Conservation (phyloP, 2,113 vertebrate species). For the Pseudorasbora parva region DNA sequence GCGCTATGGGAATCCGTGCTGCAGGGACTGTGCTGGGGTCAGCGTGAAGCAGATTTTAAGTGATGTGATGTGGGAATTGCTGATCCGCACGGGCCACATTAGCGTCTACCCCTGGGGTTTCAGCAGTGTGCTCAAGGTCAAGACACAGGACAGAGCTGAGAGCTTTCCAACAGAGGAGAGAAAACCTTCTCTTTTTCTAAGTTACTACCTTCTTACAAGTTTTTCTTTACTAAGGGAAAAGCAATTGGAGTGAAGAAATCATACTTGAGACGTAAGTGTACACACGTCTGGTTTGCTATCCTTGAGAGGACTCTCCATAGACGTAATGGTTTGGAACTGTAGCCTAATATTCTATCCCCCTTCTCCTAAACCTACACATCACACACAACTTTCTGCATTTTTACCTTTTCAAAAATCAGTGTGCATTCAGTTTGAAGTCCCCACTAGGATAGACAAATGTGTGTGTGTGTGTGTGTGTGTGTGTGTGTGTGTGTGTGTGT, state of each 20-base stretch:
- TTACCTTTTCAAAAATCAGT: too few species aligned
- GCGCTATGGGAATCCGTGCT: slow-evolving; percentile 36
- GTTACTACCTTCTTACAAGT: neutral
- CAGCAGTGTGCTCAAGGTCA: slow-evolving; percentile 47
- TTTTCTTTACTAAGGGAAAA: neutral
- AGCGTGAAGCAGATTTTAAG: slow-evolving; percentile 49
- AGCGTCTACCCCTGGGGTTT: slow-evolving; percentile 33
- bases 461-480: neutral
- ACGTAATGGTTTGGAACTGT: too few species aligned
- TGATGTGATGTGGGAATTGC: slow-evolving; percentile 50
- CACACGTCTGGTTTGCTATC: too few species aligned
- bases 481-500: neutral
- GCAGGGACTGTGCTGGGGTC: slow-evolving; percentile 53
- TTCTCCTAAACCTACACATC: too few species aligned
- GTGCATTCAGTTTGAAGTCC: too few species aligned
- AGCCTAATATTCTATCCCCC: too few species aligned
- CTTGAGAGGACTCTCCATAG: too few species aligned
- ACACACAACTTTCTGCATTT: too few species aligned
- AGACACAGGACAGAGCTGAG: slow-evolving; percentile 29
- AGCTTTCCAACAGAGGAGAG: slow-evolving; percentile 30
- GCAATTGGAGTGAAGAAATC: neutral
- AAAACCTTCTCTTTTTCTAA: neutral
- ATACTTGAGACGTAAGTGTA: too few species aligned
- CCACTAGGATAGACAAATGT: too few species aligned
- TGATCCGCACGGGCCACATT: slow-evolving; percentile 50